phyloP scores from a whole-genome alignment of 2,888 invertebrate species.

The Pandemis corylana region DNA sequence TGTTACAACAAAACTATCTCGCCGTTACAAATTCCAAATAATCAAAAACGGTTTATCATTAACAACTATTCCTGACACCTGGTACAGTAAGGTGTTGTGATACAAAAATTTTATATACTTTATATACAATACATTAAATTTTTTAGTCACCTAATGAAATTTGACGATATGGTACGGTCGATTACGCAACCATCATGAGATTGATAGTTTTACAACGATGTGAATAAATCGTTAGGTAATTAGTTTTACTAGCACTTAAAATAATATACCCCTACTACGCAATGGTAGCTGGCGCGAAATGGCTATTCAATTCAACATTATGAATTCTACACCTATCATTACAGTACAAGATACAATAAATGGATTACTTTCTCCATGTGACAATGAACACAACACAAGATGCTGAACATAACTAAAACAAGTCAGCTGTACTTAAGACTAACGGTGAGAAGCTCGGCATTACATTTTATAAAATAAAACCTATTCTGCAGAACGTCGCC shows the following conservation, averaged over 20 bases:
- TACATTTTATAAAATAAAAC: constrained; percentile 17
- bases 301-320: constrained; percentile 31
- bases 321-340: constrained; percentile 33
- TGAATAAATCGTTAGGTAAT: neutral
- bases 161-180: neutral
- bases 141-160: neutral
- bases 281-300: constrained; percentile 22
- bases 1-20: constrained; percentile 19
- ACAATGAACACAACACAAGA: constrained; percentile 47
- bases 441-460: constrained; percentile 33
- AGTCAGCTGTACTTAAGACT: constrained; percentile 20
- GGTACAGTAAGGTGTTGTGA: neutral
- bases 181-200: neutral
- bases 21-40: constrained; percentile 12
- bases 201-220: constrained; percentile 13
- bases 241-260: constrained; percentile 17
- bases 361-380: constrained; percentile 44
- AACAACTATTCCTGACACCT: neutral
- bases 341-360: constrained; percentile 33
- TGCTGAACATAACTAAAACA: constrained; percentile 37
- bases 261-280: constrained; percentile 9
- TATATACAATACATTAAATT: neutral
- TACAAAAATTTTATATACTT: neutral
- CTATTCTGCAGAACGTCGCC: constrained; percentile 4
- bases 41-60: constrained; percentile 1